phyloP scores from a whole-genome alignment of 1,140 invertebrate species.

The Leucophenga varia region DNA sequence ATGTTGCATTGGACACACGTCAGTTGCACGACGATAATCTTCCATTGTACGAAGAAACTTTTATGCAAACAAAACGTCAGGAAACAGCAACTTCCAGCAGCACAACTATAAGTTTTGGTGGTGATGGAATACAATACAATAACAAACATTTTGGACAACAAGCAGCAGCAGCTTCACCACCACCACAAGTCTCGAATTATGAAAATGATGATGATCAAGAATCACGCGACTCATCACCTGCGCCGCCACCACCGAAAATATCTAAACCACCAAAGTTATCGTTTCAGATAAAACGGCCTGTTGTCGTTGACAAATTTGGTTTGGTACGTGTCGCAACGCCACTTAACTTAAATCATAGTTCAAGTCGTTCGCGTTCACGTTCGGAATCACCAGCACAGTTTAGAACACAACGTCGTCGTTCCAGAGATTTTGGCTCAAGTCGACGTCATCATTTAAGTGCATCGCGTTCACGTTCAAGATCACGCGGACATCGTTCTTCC shows the following conservation, averaged over 20 bases:
- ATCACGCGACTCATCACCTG: conserved; percentile 23
- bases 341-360: conserved; percentile 44
- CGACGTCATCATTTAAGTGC: background rate
- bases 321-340: conserved; percentile 63
- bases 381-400: too few relatives aligned
- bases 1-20: too few relatives aligned
- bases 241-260: conserved; percentile 14
- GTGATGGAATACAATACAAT: too few relatives aligned
- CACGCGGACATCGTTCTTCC: conserved; percentile 49
- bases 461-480: conserved; percentile 41
- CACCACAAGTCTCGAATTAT: conserved; percentile 6
- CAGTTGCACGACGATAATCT: too few relatives aligned
- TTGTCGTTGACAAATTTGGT: conserved; percentile 69
- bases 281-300: conserved; percentile 52
- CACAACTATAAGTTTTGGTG: too few relatives aligned
- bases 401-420: too few relatives aligned
- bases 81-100: too few relatives aligned
- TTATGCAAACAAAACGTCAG: conserved; percentile 8
- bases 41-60: too few relatives aligned
- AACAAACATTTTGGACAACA: too few relatives aligned
- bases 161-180: too few relatives aligned
- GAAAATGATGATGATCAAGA: conserved; percentile 9
- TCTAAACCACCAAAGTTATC: conserved; percentile 28
- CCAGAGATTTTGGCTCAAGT: background rate
- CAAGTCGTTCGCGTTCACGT: conserved; percentile 36